These are phyloP conservation scores for Acanthurus lineatus DNA, from an alignment of 2,797 vertebrate species.

Conservation along the genomic window DNA sequence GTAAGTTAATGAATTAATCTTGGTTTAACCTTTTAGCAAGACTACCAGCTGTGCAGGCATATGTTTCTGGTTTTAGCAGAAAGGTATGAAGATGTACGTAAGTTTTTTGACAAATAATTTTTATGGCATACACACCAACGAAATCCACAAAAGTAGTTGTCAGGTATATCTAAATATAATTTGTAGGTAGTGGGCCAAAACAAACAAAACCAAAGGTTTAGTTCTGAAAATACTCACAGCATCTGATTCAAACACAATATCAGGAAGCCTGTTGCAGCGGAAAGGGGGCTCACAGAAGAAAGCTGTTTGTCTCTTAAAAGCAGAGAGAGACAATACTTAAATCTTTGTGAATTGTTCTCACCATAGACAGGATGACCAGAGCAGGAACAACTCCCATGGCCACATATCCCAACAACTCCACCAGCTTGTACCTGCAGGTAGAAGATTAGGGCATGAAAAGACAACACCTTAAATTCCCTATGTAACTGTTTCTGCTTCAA, in stretches of 20 bases:
- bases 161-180: background rate
- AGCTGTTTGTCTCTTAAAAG: conserved; percentile 1
- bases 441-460: conserved; percentile 26
- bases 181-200: conserved; percentile 7
- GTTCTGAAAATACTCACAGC: conserved; percentile 12
- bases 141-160: background rate
- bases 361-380: conserved; percentile 94
- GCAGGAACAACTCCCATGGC: conserved; percentile 93
- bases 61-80: too few species aligned
- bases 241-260: conserved; percentile 37
- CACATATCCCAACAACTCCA: conserved; percentile 92
- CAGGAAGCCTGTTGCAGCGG: conserved; percentile 50
- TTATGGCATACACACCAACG: too few species aligned
- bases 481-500: conserved; percentile 28
- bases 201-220: conserved; percentile 16
- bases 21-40: too few species aligned
- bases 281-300: background rate
- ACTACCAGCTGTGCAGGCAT: too few species aligned
- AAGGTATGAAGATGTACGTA: too few species aligned
- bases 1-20: too few species aligned
- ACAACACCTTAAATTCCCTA: conserved; percentile 9
- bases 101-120: too few species aligned
- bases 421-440: conserved; percentile 91
- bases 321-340: conserved; percentile 11
- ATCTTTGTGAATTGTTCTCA: conserved; percentile 74